A percentile compares a stretch with the other conserved stretches of the same genome.
These are phyloP conservation scores for Aplysina aerophoba DNA, from an alignment of 37 sponge, comb jelly and placozoan genomes.

Conservation along the genomic window DNA sequence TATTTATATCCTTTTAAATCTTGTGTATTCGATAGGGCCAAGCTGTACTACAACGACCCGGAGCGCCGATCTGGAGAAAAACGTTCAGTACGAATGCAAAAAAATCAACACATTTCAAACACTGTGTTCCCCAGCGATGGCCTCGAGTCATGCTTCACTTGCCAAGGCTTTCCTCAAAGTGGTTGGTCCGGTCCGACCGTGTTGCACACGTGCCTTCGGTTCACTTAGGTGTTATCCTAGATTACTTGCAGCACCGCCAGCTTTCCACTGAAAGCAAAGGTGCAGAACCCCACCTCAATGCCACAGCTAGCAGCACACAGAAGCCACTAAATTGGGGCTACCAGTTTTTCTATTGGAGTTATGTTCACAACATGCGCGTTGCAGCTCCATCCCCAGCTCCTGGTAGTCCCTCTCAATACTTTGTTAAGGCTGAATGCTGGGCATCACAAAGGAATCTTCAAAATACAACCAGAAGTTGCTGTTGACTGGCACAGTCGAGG, in stretches of 20 bases:
- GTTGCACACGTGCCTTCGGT: neutral
- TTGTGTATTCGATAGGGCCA: neutral
- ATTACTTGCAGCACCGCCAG: constrained; percentile 8
- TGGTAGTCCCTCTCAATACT: neutral
- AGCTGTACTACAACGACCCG: constrained; percentile 8
- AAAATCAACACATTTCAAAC: too few relatives aligned
- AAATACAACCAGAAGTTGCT: constrained; percentile 2
- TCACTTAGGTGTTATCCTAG: constrained; percentile 3
- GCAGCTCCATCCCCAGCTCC: constrained; percentile 1
- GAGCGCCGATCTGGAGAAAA: constrained; percentile 8
- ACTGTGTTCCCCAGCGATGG: neutral
- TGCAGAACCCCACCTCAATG: neutral
- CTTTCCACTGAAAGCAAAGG: neutral
- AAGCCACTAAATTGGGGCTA: neutral
- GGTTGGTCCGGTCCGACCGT: constrained; percentile 7
- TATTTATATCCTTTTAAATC: neutral
- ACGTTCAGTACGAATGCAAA: neutral
- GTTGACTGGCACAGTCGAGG: constrained; percentile 4
- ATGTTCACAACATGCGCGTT: constrained; percentile 7
- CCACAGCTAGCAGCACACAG: neutral
- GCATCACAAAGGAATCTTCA: neutral
- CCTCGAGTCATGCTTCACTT: neutral
- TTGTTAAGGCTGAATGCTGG: constrained; percentile 4
- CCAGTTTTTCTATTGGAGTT: constrained; percentile 3
- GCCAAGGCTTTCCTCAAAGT: neutral